Evolutionary conservation across 2,113 vertebrate species (phyloP).

Genomic region (Motacilla alba): DNA sequence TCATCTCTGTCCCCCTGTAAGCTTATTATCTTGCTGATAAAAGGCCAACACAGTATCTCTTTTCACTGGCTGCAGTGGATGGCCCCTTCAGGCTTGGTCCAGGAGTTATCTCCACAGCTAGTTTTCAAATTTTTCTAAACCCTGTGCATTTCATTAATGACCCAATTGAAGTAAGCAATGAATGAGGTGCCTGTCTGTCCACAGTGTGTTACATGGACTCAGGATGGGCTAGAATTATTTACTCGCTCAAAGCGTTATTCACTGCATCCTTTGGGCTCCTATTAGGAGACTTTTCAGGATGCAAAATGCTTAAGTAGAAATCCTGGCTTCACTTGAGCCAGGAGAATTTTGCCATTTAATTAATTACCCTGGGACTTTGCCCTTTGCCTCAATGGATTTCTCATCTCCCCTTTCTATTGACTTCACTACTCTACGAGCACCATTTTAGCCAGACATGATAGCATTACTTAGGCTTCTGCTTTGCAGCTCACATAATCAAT

Average conservation of each 20-base stretch:
- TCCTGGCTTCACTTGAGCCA: not conserved
- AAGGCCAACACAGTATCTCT: not conserved
- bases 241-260: slow-evolving; percentile 11
- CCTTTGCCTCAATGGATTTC: slow-evolving; percentile 51
- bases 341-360: slow-evolving; percentile 39
- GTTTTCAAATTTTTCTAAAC: slow-evolving; percentile 18
- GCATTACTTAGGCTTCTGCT: slow-evolving; percentile 34
- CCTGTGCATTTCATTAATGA: not conserved
- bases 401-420: slow-evolving; percentile 56
- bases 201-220: not conserved
- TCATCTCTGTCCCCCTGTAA: not conserved
- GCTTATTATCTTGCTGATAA: not conserved
- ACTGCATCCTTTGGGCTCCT: not conserved
- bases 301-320: slow-evolving; percentile 33
- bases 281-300: slow-evolving; percentile 20
- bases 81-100: not conserved
- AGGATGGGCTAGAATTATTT: slow-evolving; percentile 8
- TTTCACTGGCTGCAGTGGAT: not conserved
- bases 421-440: slow-evolving; percentile 8
- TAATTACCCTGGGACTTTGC: slow-evolving; percentile 51
- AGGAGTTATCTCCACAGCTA: not conserved
- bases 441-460: slow-evolving; percentile 46
- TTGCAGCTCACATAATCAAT: slow-evolving; percentile 28
- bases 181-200: slow-evolving; percentile 19
- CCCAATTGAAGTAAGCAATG: not conserved